Percentiles rank a stretch among this genome's conserved stretches.
These are phyloP conservation scores for Pantherophis alleghaniensis DNA, from an alignment of 2,797 vertebrate genomes.

Conservation along the genomic window DNA sequence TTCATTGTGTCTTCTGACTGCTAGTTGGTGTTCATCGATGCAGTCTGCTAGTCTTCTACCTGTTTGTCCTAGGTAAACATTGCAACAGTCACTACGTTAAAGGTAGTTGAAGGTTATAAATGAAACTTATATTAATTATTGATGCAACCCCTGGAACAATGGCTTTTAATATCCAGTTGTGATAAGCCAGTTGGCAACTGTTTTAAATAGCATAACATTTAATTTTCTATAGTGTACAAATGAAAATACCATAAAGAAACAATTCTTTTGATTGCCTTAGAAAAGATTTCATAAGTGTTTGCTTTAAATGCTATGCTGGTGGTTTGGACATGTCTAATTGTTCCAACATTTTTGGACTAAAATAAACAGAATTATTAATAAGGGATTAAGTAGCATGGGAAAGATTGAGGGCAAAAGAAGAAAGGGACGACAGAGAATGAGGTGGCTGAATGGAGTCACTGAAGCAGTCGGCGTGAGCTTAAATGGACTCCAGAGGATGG, in stretches of 20 bases:
- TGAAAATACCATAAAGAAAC: neutral
- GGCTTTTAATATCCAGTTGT: neutral
- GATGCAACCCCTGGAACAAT: neutral
- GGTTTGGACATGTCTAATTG: neutral
- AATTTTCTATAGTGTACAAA: neutral
- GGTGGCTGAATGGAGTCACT: too few species aligned
- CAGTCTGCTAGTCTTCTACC: neutral
- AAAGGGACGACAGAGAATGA: too few species aligned
- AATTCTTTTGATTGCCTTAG: neutral
- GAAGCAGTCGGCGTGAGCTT: too few species aligned
- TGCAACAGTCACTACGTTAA: neutral
- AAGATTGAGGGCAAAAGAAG: too few species aligned
- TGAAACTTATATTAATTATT: neutral
- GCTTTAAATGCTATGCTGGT: neutral
- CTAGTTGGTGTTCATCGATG: neutral
- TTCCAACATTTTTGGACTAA: neutral
- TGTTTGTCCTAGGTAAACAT: neutral
- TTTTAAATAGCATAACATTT: neutral
- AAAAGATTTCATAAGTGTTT: neutral
- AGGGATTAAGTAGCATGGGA: neutral
- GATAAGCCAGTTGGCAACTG: neutral
- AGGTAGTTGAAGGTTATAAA: neutral
- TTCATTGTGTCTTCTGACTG: neutral
- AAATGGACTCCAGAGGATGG: too few species aligned
- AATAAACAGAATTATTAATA: neutral